Percentiles rank a stretch among this genome's conserved stretches.
phyloP scores from a whole-genome alignment of 2,888 invertebrate genomes.

The Escarpia spicata region DNA sequence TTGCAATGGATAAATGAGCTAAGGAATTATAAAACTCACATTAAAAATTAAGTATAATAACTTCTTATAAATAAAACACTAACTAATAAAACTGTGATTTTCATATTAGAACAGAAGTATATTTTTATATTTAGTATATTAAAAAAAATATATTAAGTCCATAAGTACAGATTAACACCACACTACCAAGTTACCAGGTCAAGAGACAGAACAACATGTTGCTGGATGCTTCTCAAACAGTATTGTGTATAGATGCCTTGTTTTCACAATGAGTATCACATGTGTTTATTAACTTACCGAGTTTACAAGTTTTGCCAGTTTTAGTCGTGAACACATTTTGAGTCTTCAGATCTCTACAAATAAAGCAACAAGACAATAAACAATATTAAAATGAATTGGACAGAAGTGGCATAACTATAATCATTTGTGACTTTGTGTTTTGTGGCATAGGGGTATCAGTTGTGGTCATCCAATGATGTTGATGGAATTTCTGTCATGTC shows the following conservation, averaged over 20 bases:
- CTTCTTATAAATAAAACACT: background rate
- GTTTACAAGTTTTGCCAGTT: constrained; percentile 51
- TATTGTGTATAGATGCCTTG: too few relatives aligned
- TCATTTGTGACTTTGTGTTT: background rate
- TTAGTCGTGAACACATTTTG: constrained; percentile 63
- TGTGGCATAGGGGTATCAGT: background rate
- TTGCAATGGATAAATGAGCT: too few relatives aligned
- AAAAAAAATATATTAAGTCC: background rate
- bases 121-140: background rate
- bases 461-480: background rate
- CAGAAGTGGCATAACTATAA: background rate
- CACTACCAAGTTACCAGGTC: background rate
- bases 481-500: background rate
- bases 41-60: background rate
- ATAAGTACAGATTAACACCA: too few relatives aligned
- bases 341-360: constrained; percentile 60
- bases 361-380: background rate
- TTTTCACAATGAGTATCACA: background rate
- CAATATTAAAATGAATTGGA: background rate
- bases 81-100: background rate
- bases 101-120: background rate
- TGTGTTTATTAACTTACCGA: constrained; percentile 30
- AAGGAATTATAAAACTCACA: too few relatives aligned
- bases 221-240: background rate
- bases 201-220: background rate